phyloP scores from a whole-genome alignment of 2,113 vertebrate species.

The Gasterosteus aculeatus region DNA sequence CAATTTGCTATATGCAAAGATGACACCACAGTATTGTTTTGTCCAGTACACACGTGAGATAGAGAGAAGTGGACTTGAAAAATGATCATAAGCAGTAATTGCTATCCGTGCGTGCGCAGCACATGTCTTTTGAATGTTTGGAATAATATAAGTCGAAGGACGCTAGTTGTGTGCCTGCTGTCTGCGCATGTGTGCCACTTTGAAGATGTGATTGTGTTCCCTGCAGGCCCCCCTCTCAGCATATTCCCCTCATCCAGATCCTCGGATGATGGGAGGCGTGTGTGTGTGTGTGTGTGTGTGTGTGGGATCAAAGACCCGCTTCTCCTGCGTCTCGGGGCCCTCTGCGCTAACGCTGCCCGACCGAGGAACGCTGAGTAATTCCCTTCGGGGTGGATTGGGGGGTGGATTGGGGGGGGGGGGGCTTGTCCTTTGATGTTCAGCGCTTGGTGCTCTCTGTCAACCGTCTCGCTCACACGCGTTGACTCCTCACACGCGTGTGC shows the following conservation, averaged over 20 bases:
- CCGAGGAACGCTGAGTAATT: slow-evolving; percentile 62
- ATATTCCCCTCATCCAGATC: slow-evolving; percentile 29
- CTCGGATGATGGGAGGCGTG: slow-evolving; percentile 9
- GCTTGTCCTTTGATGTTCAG: slow-evolving; percentile 43
- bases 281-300: not conserved
- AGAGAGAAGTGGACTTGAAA: not conserved
- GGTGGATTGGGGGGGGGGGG: slow-evolving; percentile 30
- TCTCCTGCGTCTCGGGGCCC: slow-evolving; percentile 31
- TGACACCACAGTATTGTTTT: slow-evolving; percentile 3
- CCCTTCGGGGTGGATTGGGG: slow-evolving; percentile 32
- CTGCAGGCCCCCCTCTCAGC: slow-evolving; percentile 36
- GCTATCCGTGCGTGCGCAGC: slow-evolving; percentile 43
- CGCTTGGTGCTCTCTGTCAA: slow-evolving; percentile 19
- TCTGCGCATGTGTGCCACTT: slow-evolving; percentile 30
- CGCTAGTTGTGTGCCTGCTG: not conserved
- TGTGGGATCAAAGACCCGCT: slow-evolving; percentile 47
- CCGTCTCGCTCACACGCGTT: slow-evolving; percentile 13
- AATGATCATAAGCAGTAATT: slow-evolving; percentile 47
- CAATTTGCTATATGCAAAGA: slow-evolving; percentile 1
- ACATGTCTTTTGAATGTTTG: slow-evolving; percentile 47
- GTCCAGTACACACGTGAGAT: not conserved
- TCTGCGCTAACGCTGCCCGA: slow-evolving; percentile 9
- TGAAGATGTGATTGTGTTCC: slow-evolving; percentile 50
- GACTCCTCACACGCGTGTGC: not conserved
- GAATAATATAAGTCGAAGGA: slow-evolving; percentile 23